A percentile compares a stretch with the other conserved stretches of the same genome.
Evolutionary conservation across 2,797 vertebrate genomes (phyloP).

Genomic region (Peromyscus eremicus): DNA sequence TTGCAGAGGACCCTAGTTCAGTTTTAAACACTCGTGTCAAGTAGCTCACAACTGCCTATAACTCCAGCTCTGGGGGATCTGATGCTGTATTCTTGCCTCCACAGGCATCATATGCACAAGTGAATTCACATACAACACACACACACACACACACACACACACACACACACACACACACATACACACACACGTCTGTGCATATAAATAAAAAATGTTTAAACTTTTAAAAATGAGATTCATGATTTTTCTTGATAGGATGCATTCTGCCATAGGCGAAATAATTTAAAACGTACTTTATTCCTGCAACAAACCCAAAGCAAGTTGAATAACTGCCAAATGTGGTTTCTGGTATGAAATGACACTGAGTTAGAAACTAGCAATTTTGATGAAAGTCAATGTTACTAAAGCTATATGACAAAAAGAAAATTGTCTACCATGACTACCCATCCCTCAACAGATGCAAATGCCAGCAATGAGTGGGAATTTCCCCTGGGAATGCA

Average conservation of each 20-base stretch:
- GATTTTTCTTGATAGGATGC: conserved; percentile 22
- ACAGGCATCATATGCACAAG: not conserved
- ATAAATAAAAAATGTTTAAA: not conserved
- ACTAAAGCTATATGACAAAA: conserved; percentile 23
- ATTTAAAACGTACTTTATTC: conserved; percentile 51
- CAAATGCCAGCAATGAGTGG: not conserved
- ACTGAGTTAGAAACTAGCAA: conserved; percentile 26
- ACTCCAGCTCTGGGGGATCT: not conserved
- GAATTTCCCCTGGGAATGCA: not conserved
- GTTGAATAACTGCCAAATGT: conserved; percentile 7
- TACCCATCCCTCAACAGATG: not conserved
- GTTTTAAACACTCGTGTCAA: not conserved
- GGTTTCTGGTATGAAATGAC: not conserved
- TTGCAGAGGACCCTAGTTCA: too few species aligned
- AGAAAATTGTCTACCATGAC: conserved; percentile 39
- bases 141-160: too few species aligned
- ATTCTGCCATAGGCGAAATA: conserved; percentile 16
- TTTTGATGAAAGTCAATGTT: conserved; percentile 46
- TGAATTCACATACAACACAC: not conserved
- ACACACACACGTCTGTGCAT: not conserved
- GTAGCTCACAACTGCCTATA: not conserved
- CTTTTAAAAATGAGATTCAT: not conserved
- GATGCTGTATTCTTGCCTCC: not conserved
- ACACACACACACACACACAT: not conserved
- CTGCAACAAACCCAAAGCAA: conserved; percentile 9